These are phyloP conservation scores for Anhinga rufa DNA, from an alignment of 2,113 vertebrate species.

Conservation along the genomic window DNA sequence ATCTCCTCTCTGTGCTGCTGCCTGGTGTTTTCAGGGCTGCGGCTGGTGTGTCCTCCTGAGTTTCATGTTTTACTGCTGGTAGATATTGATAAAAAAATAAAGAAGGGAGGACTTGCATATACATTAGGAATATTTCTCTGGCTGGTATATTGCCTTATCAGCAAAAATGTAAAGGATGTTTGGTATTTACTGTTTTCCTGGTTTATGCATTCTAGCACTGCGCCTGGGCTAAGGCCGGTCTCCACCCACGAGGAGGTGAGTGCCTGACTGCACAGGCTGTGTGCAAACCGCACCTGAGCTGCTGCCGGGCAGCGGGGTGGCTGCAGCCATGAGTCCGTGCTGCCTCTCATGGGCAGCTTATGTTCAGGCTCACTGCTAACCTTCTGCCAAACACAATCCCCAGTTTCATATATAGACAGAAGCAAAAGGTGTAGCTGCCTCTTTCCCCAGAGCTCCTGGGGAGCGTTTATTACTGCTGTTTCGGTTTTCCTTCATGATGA, in stretches of 20 bases:
- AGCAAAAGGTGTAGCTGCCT: not conserved
- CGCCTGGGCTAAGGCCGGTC: fast-evolving
- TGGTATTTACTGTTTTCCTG: not conserved
- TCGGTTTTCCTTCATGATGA: not conserved
- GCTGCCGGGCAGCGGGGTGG: not conserved
- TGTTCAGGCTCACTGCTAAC: not conserved
- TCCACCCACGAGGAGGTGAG: not conserved
- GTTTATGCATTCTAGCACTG: not conserved
- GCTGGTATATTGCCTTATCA: not conserved
- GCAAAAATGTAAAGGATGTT: not conserved
- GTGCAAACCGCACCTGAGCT: not conserved
- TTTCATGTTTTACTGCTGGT: not conserved
- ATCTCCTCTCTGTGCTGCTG: slow-evolving; percentile 29
- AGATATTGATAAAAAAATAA: not conserved
- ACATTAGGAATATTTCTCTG: not conserved
- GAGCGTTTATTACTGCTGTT: not conserved
- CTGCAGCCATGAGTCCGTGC: fast-evolving
- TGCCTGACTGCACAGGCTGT: not conserved
- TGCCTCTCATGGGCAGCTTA: not conserved
- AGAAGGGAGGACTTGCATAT: not conserved
- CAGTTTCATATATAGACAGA: not conserved
- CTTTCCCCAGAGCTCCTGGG: not conserved
- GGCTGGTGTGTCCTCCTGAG: not conserved
- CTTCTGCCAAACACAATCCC: not conserved
- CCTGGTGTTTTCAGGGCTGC: not conserved